Evolutionary conservation across 2,797 vertebrate species (phyloP).

Genomic region (Esox lucius): DNA sequence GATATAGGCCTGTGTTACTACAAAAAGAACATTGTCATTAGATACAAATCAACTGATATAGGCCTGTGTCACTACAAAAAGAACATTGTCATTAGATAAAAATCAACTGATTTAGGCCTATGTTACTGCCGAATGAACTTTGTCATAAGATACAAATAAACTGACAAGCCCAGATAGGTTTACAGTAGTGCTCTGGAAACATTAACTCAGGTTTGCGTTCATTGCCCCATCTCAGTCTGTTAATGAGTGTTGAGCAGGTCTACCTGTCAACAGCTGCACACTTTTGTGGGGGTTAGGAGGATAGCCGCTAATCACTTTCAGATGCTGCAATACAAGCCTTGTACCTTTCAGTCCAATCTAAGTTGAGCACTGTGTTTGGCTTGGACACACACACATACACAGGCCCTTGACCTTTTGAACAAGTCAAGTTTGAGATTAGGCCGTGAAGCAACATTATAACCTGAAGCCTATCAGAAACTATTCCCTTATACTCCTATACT

Average conservation of each 20-base stretch:
- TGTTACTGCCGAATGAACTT: too few species aligned
- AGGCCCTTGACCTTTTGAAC: constrained; percentile 2
- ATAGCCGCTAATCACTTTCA: not conserved
- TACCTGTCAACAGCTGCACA: not conserved
- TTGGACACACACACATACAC: not conserved
- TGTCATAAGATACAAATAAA: too few species aligned
- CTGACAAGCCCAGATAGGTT: too few species aligned
- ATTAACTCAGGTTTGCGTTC: too few species aligned
- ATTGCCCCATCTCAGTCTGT: too few species aligned
- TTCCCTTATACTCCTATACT: not conserved
- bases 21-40: too few species aligned
- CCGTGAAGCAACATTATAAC: not conserved
- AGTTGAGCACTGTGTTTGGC: not conserved
- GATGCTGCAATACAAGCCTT: not conserved
- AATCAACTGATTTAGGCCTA: too few species aligned
- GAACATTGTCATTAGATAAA: too few species aligned
- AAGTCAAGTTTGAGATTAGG: constrained; percentile 2
- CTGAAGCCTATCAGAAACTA: not conserved
- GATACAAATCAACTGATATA: too few species aligned
- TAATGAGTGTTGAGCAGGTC: not conserved
- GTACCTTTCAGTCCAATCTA: not conserved
- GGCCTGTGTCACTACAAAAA: too few species aligned
- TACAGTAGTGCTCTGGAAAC: too few species aligned
- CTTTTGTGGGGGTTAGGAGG: not conserved
- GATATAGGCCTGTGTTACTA: too few species aligned